Base-by-base conservation (phyloP, 2,888 invertebrate species). In the Esperia sulphurella region DNA sequence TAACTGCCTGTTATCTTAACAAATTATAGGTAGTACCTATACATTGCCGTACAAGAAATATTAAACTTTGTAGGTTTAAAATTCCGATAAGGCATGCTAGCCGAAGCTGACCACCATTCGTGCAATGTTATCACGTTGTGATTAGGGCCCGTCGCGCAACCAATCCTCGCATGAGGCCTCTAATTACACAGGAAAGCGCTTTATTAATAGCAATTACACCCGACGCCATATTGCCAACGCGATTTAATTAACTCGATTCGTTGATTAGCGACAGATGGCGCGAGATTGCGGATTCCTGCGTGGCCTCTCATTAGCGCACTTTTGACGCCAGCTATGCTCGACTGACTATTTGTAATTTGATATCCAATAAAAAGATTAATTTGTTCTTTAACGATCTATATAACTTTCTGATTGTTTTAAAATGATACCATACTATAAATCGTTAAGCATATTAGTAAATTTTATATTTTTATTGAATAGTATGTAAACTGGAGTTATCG, bases 201-300 rank as follows among this genome's bases (percentile, higher is more conserved):
- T 87, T 89, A 89, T 89, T 87, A 89, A 85, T 89, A 88, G 88
- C 86, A 87, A 88, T 88, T 83, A 86, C 82, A 79, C 75, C 78
- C 67, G 83, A 79, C 85, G 88, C 88, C 88, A 88, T 88, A 83
- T 84, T 88, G 85, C 83, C 75, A 75, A 79, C 72, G 79, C 85
- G 84, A 85, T 88, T 89, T 88, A 86, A 89, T 89, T 87, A 85
- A 88, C 87, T 87, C 75, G 71, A 83, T 84, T 78, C 85, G 85
- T 83, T 88, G 87, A 88, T 88, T 86, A 83, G 84, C 75, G 82
- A 84, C 87, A 88, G 84, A 85, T 86, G 86, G 83, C 75, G 83
- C 78, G 80, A 80, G 77, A 83, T 83, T 80, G 79, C 81, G 71
- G 78, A 76, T 77, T 74, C 68, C 66, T 70, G 71, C 62, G 63